Conservation (phyloP, 1,140 invertebrate species). For the Zaprionus nigranus region DNA sequence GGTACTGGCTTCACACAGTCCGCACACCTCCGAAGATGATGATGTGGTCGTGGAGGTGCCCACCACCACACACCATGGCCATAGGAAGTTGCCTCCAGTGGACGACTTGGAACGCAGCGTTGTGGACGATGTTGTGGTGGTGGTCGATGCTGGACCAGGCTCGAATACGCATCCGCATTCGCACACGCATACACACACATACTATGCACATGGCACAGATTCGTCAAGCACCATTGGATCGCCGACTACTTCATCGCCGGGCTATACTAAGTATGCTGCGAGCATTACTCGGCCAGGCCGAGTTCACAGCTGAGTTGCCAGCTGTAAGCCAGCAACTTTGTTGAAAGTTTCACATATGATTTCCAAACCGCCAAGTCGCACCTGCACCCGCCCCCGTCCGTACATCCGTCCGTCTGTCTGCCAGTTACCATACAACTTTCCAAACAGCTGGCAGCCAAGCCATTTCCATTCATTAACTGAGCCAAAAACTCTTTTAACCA, state of each 20-base stretch:
- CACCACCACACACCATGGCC: slow-evolving; percentile 32
- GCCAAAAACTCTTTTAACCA: slow-evolving; percentile 57
- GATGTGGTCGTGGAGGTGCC: slow-evolving; percentile 70
- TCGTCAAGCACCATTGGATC: slow-evolving; percentile 50
- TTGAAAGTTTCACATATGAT: slow-evolving; percentile 57
- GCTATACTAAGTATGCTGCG: slow-evolving; percentile 58
- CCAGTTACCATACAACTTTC: background rate
- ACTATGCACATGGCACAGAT: slow-evolving; percentile 67
- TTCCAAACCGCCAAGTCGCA: slow-evolving; percentile 1
- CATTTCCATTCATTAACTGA: slow-evolving; percentile 70
- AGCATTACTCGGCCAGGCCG: slow-evolving; percentile 33
- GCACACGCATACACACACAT: slow-evolving; percentile 64
- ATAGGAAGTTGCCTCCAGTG: slow-evolving; percentile 26
- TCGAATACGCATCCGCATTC: slow-evolving; percentile 47
- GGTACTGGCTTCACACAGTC: slow-evolving; percentile 80
- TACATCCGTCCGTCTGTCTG: background rate
- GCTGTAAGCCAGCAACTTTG: slow-evolving; percentile 39
- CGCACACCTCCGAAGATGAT: slow-evolving; percentile 77
- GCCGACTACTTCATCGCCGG: slow-evolving; percentile 42
- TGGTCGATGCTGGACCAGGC: slow-evolving; percentile 65
- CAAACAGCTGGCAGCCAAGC: slow-evolving; percentile 13
- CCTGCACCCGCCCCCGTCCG: background rate
- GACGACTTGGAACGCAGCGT: slow-evolving; percentile 59
- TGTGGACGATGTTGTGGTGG: slow-evolving; percentile 71
- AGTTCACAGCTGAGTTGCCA: slow-evolving; percentile 43